phyloP scores from a whole-genome alignment of 2,888 invertebrate genomes.

The Parnassius smintheus region DNA sequence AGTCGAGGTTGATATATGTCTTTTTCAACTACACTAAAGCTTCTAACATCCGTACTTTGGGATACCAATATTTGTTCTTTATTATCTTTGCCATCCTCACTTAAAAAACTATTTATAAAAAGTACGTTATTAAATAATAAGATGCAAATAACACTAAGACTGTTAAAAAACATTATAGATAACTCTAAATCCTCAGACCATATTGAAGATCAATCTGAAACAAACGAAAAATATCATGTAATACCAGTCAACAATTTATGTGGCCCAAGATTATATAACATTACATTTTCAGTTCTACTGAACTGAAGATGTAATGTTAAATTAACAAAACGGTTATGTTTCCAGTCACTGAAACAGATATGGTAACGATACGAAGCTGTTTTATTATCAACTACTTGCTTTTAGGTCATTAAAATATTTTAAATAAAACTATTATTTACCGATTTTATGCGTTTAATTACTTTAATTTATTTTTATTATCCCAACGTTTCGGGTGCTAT shows the following conservation, averaged over 20 bases:
- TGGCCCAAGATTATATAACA: not conserved
- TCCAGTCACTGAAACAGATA: not conserved
- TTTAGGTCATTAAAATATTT: too few relatives aligned
- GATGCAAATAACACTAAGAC: not conserved
- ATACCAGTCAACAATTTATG: not conserved
- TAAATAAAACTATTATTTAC: too few relatives aligned
- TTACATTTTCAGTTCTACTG: not conserved
- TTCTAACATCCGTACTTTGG: not conserved
- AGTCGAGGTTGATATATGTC: not conserved
- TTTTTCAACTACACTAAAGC: not conserved
- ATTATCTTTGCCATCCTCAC: not conserved
- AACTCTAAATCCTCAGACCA: not conserved
- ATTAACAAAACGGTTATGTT: not conserved
- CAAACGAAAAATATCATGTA: constrained; percentile 1
- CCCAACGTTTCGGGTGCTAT: too few relatives aligned
- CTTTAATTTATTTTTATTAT: too few relatives aligned
- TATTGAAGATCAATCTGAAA: constrained; percentile 10
- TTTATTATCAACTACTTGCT: too few relatives aligned
- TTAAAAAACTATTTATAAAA: not conserved
- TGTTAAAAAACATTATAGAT: constrained; percentile 3
- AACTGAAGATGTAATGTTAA: not conserved
- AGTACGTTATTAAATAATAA: not conserved
- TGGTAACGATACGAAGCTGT: too few relatives aligned
- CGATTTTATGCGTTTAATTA: too few relatives aligned
- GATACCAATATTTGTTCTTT: not conserved